Evolutionary conservation across 2,888 invertebrate species (phyloP).

Genomic region (Rhogogaster chlorosoma): DNA sequence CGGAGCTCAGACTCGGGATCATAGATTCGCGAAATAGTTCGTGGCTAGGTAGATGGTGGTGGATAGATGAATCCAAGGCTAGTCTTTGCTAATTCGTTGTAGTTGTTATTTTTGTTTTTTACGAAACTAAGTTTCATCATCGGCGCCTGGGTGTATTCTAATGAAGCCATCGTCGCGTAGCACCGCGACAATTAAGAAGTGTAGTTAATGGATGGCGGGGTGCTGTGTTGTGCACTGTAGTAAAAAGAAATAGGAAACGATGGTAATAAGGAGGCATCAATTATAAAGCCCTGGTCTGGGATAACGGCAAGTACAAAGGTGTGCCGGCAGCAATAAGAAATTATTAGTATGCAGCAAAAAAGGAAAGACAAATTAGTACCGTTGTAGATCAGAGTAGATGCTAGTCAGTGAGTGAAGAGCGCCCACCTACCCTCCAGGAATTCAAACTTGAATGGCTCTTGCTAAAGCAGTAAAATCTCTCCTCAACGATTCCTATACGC

Average conservation of each 20-base stretch:
- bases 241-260: neutral
- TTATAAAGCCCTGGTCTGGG: conserved; percentile 13
- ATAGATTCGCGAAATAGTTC: neutral
- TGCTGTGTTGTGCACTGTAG: neutral
- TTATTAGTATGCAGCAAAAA: conserved; percentile 39
- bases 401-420: neutral
- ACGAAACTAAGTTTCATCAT: neutral
- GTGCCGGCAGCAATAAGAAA: conserved; percentile 20
- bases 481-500: neutral
- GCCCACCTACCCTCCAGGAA: conserved; percentile 14
- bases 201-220: neutral
- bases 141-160: neutral
- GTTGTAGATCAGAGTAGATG: conserved; percentile 30
- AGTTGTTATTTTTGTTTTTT: neutral
- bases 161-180: conserved; percentile 12
- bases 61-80: neutral
- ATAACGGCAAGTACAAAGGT: conserved; percentile 19
- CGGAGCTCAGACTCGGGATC: neutral
- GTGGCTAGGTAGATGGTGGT: neutral
- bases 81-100: neutral
- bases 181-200: neutral
- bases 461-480: conserved; percentile 16
- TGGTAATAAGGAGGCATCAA: conserved; percentile 51
- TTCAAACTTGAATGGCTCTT: neutral
- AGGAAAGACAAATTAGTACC: conserved; percentile 43